Conservation (phyloP, 92 coral and sea anemone species). For the Phymanthus crucifer region DNA sequence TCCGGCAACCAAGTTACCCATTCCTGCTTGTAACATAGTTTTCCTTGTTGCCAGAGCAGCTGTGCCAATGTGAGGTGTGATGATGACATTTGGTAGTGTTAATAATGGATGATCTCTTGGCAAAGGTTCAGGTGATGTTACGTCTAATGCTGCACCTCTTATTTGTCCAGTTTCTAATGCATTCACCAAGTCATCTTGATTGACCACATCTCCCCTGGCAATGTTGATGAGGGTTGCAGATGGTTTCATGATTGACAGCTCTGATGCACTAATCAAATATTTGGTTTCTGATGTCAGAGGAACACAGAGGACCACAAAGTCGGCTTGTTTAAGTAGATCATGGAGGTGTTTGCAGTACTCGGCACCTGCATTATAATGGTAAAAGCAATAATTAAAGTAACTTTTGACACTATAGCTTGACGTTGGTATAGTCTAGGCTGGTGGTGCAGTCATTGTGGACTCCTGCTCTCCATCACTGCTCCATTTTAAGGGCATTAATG, state of each 20-base stretch:
- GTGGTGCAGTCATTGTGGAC: too few species aligned
- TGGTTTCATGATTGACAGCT: constrained; percentile 69
- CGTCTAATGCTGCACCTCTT: constrained; percentile 53
- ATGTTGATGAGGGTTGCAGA: constrained; percentile 73
- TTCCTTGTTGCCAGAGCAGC: constrained; percentile 50
- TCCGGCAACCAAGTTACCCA: constrained; percentile 66
- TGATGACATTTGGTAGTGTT: constrained; percentile 54
- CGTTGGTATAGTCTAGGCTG: too few species aligned
- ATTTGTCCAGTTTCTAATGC: constrained; percentile 75
- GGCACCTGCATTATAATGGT: constrained; percentile 45
- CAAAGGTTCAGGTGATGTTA: constrained; percentile 46
- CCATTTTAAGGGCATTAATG: too few species aligned
- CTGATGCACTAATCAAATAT: constrained; percentile 62
- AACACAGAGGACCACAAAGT: constrained; percentile 70
- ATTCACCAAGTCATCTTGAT: constrained; percentile 62
- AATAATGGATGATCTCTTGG: constrained; percentile 77
- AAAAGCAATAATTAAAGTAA: too few species aligned
- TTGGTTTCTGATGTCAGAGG: constrained; percentile 63
- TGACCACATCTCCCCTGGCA: constrained; percentile 76
- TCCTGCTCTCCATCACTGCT: too few species aligned
- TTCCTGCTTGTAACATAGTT: constrained; percentile 53
- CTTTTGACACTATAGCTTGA: too few species aligned
- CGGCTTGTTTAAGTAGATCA: constrained; percentile 67
- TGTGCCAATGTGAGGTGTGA: constrained; percentile 75
- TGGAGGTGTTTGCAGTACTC: constrained; percentile 48